These are phyloP conservation scores for Macrotrachela quadricornifera DNA, from an alignment of 1,140 invertebrate genomes.

Conservation along the genomic window DNA sequence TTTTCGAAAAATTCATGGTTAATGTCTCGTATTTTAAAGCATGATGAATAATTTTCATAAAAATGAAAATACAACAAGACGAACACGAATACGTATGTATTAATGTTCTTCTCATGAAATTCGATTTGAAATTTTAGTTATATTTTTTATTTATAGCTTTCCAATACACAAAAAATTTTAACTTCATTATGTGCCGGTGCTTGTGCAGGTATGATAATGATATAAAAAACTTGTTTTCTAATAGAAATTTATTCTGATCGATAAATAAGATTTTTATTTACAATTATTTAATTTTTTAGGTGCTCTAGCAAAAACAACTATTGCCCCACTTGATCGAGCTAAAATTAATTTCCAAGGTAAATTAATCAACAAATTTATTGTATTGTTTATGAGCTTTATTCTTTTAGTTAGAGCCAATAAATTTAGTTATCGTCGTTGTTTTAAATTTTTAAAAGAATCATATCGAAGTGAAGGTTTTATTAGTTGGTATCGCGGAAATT, in stretches of 20 bases:
- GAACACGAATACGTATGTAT: too few species aligned
- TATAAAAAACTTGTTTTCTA: too few species aligned
- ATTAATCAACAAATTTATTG: constrained; percentile 9
- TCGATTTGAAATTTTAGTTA: background rate
- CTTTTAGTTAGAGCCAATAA: constrained; percentile 33
- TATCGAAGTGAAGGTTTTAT: constrained; percentile 50
- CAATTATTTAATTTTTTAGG: constrained; percentile 37
- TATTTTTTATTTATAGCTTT: constrained; percentile 15
- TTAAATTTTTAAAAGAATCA: constrained; percentile 49
- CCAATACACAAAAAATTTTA: constrained; percentile 24
- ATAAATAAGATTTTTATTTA: too few species aligned
- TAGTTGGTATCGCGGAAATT: constrained; percentile 83
- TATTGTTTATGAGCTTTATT: constrained; percentile 6
- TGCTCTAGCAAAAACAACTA: constrained; percentile 74
- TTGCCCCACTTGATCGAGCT: constrained; percentile 83
- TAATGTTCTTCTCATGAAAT: background rate
- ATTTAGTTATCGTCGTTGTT: constrained; percentile 55
- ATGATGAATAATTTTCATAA: too few species aligned
- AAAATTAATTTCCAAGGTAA: constrained; percentile 88
- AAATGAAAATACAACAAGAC: too few species aligned
- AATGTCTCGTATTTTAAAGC: too few species aligned
- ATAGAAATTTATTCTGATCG: too few species aligned
- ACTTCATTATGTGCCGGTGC: constrained; percentile 27
- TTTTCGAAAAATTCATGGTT: too few species aligned
- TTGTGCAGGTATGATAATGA: constrained; percentile 12